These are phyloP conservation scores for Drosophila azteca DNA, from an alignment of 1,140 invertebrate genomes.

Conservation along the genomic window DNA sequence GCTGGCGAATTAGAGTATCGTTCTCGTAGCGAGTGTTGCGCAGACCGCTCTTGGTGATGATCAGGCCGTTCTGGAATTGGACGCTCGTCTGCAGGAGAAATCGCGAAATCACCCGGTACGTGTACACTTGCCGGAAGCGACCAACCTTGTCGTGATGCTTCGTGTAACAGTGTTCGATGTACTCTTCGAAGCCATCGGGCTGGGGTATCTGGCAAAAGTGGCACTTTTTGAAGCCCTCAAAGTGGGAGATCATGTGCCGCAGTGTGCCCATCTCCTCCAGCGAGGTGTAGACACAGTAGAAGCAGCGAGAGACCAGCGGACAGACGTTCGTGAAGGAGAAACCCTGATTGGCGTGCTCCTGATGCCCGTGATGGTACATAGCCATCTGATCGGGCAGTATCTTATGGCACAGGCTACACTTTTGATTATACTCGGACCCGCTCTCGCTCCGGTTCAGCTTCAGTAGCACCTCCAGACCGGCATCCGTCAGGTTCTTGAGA, in stretches of 20 bases:
- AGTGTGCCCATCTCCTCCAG: slow-evolving; percentile 26
- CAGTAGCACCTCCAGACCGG: slow-evolving; percentile 14
- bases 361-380: slow-evolving; percentile 41
- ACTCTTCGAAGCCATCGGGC: slow-evolving; percentile 41
- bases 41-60: slow-evolving; percentile 64
- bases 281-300: slow-evolving; percentile 54
- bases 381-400: slow-evolving; percentile 49
- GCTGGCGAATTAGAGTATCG: neutral
- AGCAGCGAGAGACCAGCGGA: slow-evolving; percentile 50
- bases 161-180: slow-evolving; percentile 56
- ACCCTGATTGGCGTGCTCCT: slow-evolving; percentile 33
- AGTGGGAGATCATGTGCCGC: slow-evolving; percentile 61
- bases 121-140: slow-evolving; percentile 33
- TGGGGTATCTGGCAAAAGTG: slow-evolving; percentile 15
- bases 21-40: slow-evolving; percentile 26
- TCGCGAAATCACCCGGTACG: slow-evolving; percentile 26
- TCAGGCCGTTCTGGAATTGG: slow-evolving; percentile 61
- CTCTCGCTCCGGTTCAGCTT: neutral
- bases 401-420: slow-evolving; percentile 46
- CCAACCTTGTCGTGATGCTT: slow-evolving; percentile 23
- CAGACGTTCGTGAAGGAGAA: slow-evolving; percentile 44
- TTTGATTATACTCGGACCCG: slow-evolving; percentile 42
- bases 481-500: slow-evolving; percentile 52
- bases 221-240: slow-evolving; percentile 39
- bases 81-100: slow-evolving; percentile 55